Percentiles rank a stretch among this genome's conserved stretches.
These are phyloP conservation scores for Scopus umbretta DNA, from an alignment of 2,113 vertebrate genomes.

Conservation along the genomic window DNA sequence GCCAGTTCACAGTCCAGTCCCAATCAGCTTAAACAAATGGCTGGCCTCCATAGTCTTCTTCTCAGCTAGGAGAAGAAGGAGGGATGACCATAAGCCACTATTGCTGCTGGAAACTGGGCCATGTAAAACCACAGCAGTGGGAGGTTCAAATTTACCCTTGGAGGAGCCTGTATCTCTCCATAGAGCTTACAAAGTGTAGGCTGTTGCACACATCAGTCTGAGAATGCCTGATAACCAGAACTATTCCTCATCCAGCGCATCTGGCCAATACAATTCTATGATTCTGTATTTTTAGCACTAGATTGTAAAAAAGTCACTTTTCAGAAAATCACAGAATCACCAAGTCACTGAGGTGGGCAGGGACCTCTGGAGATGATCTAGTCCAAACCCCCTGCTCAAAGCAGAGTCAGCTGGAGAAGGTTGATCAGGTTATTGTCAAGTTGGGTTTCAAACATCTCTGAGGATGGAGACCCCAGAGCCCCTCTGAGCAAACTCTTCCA, in stretches of 20 bases:
- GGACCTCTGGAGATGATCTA: neutral
- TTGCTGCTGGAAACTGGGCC: neutral
- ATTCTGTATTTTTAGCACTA: neutral
- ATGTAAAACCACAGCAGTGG: neutral
- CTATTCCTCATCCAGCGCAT: neutral
- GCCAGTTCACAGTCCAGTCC: neutral
- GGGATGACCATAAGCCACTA: neutral
- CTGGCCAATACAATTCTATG: too few relatives aligned
- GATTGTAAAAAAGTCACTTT: neutral
- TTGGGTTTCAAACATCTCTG: neutral
- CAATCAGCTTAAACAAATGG: neutral
- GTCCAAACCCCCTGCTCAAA: neutral
- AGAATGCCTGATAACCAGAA: neutral
- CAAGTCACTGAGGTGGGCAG: neutral
- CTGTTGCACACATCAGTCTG: neutral
- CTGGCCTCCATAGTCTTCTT: neutral
- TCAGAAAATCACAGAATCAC: neutral
- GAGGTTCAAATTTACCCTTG: neutral
- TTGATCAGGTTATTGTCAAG: neutral
- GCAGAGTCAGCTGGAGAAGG: neutral
- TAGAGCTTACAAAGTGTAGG: fast-evolving
- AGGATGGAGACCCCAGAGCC: neutral
- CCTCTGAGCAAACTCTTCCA: neutral
- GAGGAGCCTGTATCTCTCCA: neutral
- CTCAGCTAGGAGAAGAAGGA: neutral